Percentiles rank a stretch among this genome's conserved stretches.
Conservation (phyloP, 2,113 vertebrate genomes). For the Oncorhynchus tshawytscha region DNA sequence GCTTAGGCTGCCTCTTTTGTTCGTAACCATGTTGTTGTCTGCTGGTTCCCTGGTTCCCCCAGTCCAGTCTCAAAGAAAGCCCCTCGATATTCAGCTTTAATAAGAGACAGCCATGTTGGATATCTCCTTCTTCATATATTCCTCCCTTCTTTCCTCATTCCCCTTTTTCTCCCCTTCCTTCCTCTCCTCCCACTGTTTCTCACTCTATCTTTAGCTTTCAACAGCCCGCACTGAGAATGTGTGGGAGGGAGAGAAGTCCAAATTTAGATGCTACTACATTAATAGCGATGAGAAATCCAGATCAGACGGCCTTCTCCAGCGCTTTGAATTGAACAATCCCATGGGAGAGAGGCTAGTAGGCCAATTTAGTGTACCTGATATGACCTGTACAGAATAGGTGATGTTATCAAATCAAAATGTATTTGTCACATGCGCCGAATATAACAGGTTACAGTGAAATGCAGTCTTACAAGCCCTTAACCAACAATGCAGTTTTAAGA, state of each 20-base stretch:
- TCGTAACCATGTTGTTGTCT: background rate
- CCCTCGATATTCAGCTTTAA: background rate
- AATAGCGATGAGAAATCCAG: conserved; percentile 11
- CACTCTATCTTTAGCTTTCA: conserved; percentile 16
- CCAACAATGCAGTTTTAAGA: no score
- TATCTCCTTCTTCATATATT: background rate
- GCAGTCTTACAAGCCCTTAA: no score
- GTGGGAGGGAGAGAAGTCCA: conserved; percentile 49
- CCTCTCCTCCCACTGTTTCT: conserved; percentile 12
- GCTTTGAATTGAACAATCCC: conserved; percentile 2
- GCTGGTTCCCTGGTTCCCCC: background rate
- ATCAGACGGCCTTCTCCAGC: conserved; percentile 15
- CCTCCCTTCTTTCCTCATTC: conserved; percentile 5
- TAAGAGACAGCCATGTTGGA: conserved; percentile 3
- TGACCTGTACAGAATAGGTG: background rate
- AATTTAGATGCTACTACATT: conserved; percentile 47
- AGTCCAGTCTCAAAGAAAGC: background rate
- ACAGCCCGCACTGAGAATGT: conserved; percentile 45
- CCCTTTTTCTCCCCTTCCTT: conserved; percentile 19
- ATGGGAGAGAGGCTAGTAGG: background rate
- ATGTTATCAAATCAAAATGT: background rate
- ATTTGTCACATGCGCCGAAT: no score
- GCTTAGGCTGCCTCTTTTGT: conserved; percentile 2
- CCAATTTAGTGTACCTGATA: background rate
- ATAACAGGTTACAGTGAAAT: no score